These are phyloP conservation scores for Crocallis elinguaria DNA, from an alignment of 2,888 invertebrate species.

Conservation along the genomic window DNA sequence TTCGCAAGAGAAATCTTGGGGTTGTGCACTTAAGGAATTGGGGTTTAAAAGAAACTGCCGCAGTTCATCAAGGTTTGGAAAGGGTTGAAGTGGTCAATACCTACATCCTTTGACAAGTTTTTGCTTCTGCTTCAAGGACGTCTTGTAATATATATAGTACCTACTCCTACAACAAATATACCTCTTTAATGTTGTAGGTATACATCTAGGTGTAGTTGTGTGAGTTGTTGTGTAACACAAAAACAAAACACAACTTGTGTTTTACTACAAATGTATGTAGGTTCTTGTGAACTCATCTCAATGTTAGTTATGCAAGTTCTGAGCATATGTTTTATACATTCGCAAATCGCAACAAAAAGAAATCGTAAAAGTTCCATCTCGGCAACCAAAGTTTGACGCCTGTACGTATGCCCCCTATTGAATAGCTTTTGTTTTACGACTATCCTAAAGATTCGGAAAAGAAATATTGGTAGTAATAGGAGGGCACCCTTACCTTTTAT, in stretches of 20 bases:
- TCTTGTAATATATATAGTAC: too few relatives aligned
- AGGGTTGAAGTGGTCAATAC: conserved; percentile 18
- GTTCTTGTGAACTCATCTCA: too few relatives aligned
- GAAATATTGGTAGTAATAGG: not conserved
- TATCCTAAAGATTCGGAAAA: not conserved
- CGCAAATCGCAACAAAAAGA: not conserved
- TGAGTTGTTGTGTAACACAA: not conserved
- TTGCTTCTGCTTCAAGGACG: conserved; percentile 1
- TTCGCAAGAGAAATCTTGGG: conserved; percentile 15
- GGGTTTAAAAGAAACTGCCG: conserved; percentile 18
- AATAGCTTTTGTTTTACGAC: conserved; percentile 1
- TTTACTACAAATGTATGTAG: too few relatives aligned
- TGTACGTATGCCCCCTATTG: not conserved
- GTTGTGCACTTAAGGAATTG: conserved; percentile 25
- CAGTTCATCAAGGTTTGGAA: conserved; percentile 7
- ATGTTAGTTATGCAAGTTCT: too few relatives aligned
- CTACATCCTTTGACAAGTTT: conserved; percentile 4
- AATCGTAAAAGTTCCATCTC: not conserved
- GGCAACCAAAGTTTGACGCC: not conserved
- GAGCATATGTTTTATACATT: not conserved
- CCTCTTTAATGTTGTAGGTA: not conserved
- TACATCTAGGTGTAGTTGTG: not conserved
- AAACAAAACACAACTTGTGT: too few relatives aligned
- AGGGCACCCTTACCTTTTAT: too few relatives aligned
- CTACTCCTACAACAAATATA: not conserved